Evolutionary conservation across 2,888 invertebrate species (phyloP), one percentile per base, ranked within the genome.

Genomic region (Tromatobia lineatoria): DNA sequence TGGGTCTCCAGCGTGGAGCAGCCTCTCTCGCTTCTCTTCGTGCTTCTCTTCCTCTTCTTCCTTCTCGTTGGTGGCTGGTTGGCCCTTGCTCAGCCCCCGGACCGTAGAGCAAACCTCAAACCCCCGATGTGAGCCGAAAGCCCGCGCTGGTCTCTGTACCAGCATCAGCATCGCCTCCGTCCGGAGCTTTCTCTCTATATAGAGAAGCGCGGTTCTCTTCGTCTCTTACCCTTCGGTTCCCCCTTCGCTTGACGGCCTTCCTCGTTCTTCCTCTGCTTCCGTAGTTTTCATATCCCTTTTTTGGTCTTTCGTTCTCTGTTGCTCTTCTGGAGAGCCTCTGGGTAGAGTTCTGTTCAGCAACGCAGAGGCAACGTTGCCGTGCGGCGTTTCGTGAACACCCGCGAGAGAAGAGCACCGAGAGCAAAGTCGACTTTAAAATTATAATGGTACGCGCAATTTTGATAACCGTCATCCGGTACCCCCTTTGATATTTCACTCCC

Each of bases 371-470:
- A 81, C 75, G 86, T 85, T 86, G 84, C 79, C 82, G 78, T 67
- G 76, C 61, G 50, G 42, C 71, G 57, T 80, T 78, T 78, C 61
- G 73, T 45, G 57, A 45, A 45, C 38, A 64, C 54, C 47, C 54
- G 74, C 25, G 59, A 69, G 59, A 66, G 78, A 61, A 78, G 61
- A 83, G 87, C 87, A 89, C 91, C n/a, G n/a, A n/a, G 91, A 91
- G 91, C 91, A 93, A 92, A 93, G 92, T 92, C 91, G 91, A 91
- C 92, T 93, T 93, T 92, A 91, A 93, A 93, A 93, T 93, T 93
- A 93, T 93, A 93, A 93, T 93, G 91, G 91, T 92, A 93, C 92
- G 92, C 92, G 92, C 91, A 93, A 93, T 93, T 93, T 93, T 93
- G 92, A 93, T 93, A 93, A 93, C 92, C 93, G 91, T 91, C 90